Base-by-base conservation (phyloP, 2,113 vertebrate species). In the Scomber japonicus region DNA sequence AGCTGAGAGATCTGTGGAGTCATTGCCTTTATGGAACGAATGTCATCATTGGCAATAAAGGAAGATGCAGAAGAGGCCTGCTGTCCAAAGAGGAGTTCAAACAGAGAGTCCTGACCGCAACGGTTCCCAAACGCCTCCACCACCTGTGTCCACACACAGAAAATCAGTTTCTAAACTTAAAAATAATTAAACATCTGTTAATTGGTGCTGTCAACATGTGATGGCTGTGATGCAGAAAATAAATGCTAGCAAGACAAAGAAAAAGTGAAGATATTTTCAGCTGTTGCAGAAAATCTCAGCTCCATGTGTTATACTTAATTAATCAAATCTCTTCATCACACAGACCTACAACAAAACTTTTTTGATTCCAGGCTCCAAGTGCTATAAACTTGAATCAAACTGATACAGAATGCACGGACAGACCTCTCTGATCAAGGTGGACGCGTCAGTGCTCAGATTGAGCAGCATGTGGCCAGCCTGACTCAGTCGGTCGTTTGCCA, bases 391-490 rank as follows among this genome's bases (percentile, higher is more conserved):
- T 50, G 0, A 15, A 66, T 1, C 6, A 60, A 69, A 69, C 45
- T 19, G 19, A 71, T 11, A 14, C 2, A 51, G 3, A 70, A 21
- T 13, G 31, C 17, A 49, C 12, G 4, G 5, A 83, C 86, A 53
- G 17, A 94, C 93, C 75, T 99, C 96, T 88, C 95, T 96, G 75
- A 98, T 94, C 87, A 97, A 96, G 57, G 94, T 92, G 49, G 95
- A 90, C 19, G 95, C 90, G 74, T 97, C 96, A 16, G 80, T 84
- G 87, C 95, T 96, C 84, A 99, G 91, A 67, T 97, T 97, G 72
- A 99, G 86, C 88, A 99, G 86, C 97, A 99, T 97, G 85, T 99
- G 98, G 30, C 98, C 98, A 44, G 97, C 96, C 66, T 99, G 98
- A 93, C 98, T 99, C 82, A 96, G 97, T 49, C 98, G 94, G 90